Percentiles rank a stretch among this genome's conserved stretches.
These are phyloP conservation scores for Oligia latruncula DNA, from an alignment of 2,888 invertebrate species.

Conservation along the genomic window DNA sequence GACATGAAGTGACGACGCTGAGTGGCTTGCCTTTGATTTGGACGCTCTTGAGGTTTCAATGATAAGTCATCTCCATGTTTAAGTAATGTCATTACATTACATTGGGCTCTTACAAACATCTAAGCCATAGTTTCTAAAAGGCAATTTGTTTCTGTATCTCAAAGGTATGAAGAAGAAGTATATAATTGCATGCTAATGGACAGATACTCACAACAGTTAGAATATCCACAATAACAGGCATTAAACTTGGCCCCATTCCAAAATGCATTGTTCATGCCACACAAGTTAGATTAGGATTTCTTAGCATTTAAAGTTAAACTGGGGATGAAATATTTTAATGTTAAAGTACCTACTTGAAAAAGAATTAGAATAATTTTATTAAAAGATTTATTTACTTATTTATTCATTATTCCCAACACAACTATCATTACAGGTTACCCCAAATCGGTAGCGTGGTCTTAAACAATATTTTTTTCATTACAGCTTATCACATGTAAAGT, in stretches of 20 bases:
- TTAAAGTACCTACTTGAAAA: not conserved
- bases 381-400: too few species aligned
- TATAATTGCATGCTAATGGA: conserved; percentile 8
- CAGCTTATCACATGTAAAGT: too few species aligned
- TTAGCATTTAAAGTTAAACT: not conserved
- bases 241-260: too few species aligned
- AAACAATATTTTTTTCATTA: too few species aligned
- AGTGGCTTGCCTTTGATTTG: conserved; percentile 61
- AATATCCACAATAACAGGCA: not conserved
- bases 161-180: not conserved
- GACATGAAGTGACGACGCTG: conserved; percentile 21
- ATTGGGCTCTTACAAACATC: conserved; percentile 16
- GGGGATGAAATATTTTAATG: not conserved
- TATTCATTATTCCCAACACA: too few species aligned
- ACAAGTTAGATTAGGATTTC: not conserved
- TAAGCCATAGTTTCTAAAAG: conserved; percentile 1
- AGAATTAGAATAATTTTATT: not conserved
- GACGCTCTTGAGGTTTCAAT: conserved; percentile 36
- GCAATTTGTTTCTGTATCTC: conserved; percentile 7
- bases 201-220: not conserved
- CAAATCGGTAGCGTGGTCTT: too few species aligned
- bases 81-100: conserved; percentile 33
- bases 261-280: not conserved
- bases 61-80: conserved; percentile 34
- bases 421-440: too few species aligned